phyloP scores from a whole-genome alignment of 2,888 invertebrate genomes.

The Julus scandinavius region DNA sequence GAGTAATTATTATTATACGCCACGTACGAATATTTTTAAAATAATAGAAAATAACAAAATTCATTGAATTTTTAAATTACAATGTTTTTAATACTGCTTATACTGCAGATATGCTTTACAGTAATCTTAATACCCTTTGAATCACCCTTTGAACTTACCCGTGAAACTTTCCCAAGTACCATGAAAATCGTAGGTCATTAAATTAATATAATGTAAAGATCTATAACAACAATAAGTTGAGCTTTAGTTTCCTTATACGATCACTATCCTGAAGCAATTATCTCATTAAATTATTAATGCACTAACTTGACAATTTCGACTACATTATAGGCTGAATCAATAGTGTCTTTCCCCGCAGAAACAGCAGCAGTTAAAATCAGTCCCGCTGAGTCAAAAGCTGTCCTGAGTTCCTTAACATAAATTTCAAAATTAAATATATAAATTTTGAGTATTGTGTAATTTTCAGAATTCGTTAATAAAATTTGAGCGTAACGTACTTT shows the following conservation, averaged over 20 bases:
- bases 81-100: no score
- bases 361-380: slow-evolving; percentile 73
- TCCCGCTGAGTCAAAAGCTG: slow-evolving; percentile 70
- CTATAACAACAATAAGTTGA: slow-evolving; percentile 55
- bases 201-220: slow-evolving; percentile 63
- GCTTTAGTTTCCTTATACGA: slow-evolving; percentile 62
- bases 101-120: no score
- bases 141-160: neutral
- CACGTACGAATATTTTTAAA: no score
- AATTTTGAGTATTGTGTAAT: neutral
- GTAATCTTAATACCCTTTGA: no score
- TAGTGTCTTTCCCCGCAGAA: slow-evolving; percentile 68
- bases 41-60: no score
- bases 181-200: slow-evolving; percentile 65
- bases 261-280: no score
- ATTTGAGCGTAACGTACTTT: slow-evolving; percentile 59
- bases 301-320: slow-evolving; percentile 70
- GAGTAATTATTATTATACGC: no score
- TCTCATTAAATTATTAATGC: neutral
- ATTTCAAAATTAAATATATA: neutral
- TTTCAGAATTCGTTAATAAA: neutral
- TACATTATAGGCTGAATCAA: slow-evolving; percentile 72
- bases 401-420: slow-evolving; percentile 68
- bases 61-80: no score
- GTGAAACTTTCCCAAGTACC: slow-evolving; percentile 62